Conservation (phyloP, 2,797 vertebrate species). For the Sebastes diaconus region DNA sequence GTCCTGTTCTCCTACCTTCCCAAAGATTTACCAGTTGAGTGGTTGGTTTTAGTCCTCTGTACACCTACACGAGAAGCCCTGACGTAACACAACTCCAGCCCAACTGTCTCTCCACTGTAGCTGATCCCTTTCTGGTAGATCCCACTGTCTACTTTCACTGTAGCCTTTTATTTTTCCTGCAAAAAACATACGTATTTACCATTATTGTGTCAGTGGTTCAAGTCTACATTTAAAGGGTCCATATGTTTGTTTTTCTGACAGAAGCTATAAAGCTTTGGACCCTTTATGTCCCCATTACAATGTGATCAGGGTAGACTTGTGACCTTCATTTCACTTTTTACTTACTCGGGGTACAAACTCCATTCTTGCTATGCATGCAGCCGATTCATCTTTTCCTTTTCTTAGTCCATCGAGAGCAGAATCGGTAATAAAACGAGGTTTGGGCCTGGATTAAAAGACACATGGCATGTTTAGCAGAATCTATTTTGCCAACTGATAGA, state of each 20-base stretch:
- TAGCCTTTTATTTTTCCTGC: slow-evolving; percentile 13
- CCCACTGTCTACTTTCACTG: slow-evolving; percentile 35
- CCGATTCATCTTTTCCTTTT: background rate
- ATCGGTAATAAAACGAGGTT: background rate
- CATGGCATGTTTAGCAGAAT: background rate
- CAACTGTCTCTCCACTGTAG: slow-evolving; percentile 1
- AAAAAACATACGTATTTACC: slow-evolving; percentile 5
- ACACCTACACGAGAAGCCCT: background rate
- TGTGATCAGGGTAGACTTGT: slow-evolving; percentile 12
- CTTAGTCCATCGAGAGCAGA: background rate
- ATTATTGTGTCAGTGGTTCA: background rate
- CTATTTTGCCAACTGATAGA: background rate
- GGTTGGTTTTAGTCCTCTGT: background rate
- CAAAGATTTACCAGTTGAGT: background rate
- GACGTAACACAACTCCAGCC: background rate
- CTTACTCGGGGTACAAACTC: background rate
- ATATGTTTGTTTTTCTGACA: background rate
- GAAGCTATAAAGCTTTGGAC: background rate
- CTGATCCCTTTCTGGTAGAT: background rate
- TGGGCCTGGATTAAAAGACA: slow-evolving; percentile 7
- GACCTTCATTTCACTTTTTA: slow-evolving; percentile 16
- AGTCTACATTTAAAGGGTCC: background rate
- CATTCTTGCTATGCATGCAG: background rate
- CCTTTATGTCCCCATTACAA: background rate
- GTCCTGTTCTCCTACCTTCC: background rate